These are phyloP conservation scores for Achatina immaculata DNA, from an alignment of 1,140 invertebrate species.

Conservation along the genomic window DNA sequence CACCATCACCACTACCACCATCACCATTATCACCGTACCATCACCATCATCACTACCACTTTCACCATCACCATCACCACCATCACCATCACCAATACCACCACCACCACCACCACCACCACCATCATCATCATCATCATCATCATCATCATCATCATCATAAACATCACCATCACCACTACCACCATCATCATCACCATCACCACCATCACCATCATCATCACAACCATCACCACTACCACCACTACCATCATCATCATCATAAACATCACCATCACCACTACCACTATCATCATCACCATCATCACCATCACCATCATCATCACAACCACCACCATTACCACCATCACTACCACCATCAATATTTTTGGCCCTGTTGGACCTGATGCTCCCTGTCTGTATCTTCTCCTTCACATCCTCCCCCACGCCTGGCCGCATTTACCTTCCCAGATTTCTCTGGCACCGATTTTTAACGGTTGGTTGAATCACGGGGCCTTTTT, in stretches of 20 bases:
- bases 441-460: too few relatives aligned
- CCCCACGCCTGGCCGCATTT: too few relatives aligned
- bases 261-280: background rate
- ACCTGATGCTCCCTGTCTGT: background rate
- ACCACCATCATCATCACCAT: background rate
- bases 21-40: background rate
- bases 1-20: conserved; percentile 6
- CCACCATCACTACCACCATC: background rate
- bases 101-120: conserved; percentile 3
- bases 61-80: background rate
- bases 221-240: too few relatives aligned
- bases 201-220: too few relatives aligned
- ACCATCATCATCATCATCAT: conserved; percentile 20
- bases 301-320: conserved; percentile 12
- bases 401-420: background rate
- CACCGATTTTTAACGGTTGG: too few relatives aligned
- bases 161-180: too few relatives aligned
- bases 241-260: background rate
- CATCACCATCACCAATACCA: background rate
- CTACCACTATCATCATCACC: conserved; percentile 1
- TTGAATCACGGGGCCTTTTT: too few relatives aligned
- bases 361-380: background rate
- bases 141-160: background rate
- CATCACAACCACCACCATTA: conserved; percentile 23
- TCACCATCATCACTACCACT: background rate